Percentiles rank a stretch among this genome's conserved stretches.
Evolutionary conservation across 2,113 vertebrate genomes (phyloP).

Genomic region (Galeopterus variegatus): DNA sequence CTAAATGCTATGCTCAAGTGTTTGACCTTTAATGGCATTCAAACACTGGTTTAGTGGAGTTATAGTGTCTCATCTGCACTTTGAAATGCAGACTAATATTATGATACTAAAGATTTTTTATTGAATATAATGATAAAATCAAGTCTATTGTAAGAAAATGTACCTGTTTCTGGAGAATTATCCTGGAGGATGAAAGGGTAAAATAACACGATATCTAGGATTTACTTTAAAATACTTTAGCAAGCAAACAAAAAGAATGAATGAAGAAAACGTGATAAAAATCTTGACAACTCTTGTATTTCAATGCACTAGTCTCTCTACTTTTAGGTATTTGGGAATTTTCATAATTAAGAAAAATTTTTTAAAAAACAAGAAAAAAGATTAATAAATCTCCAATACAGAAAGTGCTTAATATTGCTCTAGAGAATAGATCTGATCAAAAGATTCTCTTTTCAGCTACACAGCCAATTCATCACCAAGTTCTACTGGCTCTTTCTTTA

Average conservation of each 20-base stretch:
- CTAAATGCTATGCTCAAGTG: background rate
- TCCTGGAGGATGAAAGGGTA: background rate
- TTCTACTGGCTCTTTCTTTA: background rate
- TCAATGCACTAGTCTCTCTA: background rate
- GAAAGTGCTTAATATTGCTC: background rate
- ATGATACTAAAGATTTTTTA: background rate
- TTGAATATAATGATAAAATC: background rate
- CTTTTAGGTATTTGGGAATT: background rate
- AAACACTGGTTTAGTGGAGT: background rate
- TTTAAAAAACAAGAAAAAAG: background rate
- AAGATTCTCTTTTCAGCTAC: conserved; percentile 48
- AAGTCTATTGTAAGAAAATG: background rate
- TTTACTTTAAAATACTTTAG: conserved; percentile 36
- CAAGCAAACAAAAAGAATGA: conserved; percentile 28
- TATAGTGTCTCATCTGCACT: background rate
- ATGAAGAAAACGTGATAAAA: conserved; percentile 11
- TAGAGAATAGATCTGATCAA: conserved; percentile 41
- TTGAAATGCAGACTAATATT: conserved; percentile 19
- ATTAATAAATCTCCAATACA: background rate
- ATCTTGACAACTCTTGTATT: background rate
- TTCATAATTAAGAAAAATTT: background rate
- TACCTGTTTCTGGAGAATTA: background rate
- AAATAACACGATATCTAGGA: background rate
- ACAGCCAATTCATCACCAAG: background rate
- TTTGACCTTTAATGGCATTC: background rate